Conservation (phyloP, 1,140 invertebrate genomes). For the Goniozus legneri region DNA sequence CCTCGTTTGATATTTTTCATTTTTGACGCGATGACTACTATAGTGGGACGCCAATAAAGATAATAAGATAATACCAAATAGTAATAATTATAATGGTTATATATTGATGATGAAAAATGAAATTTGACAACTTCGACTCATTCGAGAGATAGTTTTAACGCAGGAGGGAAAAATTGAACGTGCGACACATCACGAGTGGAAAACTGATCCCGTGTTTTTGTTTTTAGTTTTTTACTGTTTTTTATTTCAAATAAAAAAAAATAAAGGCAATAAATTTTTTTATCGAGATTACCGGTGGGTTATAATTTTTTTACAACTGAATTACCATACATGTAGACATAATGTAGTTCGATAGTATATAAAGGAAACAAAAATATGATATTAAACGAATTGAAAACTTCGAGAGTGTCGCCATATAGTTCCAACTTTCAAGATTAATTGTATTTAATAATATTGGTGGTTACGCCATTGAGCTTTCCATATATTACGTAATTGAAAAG, state of each 20-base stretch:
- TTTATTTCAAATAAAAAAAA: not conserved
- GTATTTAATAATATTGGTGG: constrained; percentile 37
- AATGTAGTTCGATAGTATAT: not conserved
- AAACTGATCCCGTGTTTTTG: too few relatives aligned
- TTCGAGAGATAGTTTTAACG: too few relatives aligned
- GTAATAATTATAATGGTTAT: too few relatives aligned
- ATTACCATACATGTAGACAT: not conserved
- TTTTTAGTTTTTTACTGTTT: too few relatives aligned
- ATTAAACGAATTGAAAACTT: too few relatives aligned
- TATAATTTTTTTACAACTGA: not conserved
- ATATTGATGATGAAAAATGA: too few relatives aligned
- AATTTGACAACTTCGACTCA: too few relatives aligned
- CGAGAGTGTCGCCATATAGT: constrained; percentile 10
- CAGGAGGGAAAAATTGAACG: too few relatives aligned
- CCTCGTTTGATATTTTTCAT: not conserved
- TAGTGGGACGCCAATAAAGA: not conserved
- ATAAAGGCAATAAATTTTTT: not conserved
- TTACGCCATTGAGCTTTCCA: constrained; percentile 50
- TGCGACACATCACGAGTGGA: too few relatives aligned
- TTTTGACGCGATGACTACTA: not conserved
- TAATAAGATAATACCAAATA: not conserved
- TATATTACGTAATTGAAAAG: not conserved
- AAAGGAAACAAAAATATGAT: not conserved
- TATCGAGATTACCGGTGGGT: not conserved
- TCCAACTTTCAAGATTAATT: constrained; percentile 21